A percentile compares a stretch with the other conserved stretches of the same genome.
phyloP scores from a whole-genome alignment of 2,113 vertebrate species.

The Otus sunia region DNA sequence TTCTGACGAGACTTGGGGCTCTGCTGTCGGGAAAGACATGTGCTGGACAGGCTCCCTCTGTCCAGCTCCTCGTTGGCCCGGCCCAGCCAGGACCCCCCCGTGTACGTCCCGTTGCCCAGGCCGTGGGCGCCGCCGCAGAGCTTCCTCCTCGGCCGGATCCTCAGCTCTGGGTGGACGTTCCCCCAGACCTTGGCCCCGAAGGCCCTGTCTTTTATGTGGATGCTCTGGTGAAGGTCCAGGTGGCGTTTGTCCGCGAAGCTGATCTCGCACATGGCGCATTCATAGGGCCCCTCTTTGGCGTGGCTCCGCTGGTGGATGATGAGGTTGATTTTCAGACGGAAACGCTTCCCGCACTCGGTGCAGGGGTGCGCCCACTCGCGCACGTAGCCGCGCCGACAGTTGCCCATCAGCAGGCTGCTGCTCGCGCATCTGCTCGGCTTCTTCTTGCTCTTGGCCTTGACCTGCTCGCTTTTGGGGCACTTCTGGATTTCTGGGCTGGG shows the following conservation, averaged over 20 bases:
- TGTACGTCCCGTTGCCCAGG: rapidly evolving
- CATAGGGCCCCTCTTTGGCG: conserved; percentile 75
- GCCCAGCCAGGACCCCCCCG: background rate
- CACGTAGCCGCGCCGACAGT: conserved; percentile 51
- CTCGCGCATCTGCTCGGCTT: background rate
- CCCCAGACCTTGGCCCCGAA: conserved; percentile 59
- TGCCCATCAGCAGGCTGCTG: conserved; percentile 24
- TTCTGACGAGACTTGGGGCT: background rate
- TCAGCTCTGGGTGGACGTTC: conserved; percentile 47
- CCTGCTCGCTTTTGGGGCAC: background rate
- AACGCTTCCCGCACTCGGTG: conserved; percentile 76
- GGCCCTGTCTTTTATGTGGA: conserved; percentile 60
- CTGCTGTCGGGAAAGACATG: background rate
- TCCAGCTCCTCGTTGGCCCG: conserved; percentile 56
- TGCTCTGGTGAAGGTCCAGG: conserved; percentile 71
- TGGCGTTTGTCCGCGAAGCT: conserved; percentile 69
- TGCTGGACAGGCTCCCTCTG: background rate
- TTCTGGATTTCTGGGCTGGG: rapidly evolving
- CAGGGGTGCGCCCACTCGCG: conserved; percentile 72
- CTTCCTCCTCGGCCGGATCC: conserved; percentile 8
- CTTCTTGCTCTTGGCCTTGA: conserved; percentile 32
- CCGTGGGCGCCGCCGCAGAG: background rate
- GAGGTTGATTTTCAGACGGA: conserved; percentile 78
- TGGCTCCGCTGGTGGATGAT: conserved; percentile 80
- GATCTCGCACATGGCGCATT: conserved; percentile 67